phyloP scores from a whole-genome alignment of 1,140 invertebrate species.

The Eriosoma lanigerum region DNA sequence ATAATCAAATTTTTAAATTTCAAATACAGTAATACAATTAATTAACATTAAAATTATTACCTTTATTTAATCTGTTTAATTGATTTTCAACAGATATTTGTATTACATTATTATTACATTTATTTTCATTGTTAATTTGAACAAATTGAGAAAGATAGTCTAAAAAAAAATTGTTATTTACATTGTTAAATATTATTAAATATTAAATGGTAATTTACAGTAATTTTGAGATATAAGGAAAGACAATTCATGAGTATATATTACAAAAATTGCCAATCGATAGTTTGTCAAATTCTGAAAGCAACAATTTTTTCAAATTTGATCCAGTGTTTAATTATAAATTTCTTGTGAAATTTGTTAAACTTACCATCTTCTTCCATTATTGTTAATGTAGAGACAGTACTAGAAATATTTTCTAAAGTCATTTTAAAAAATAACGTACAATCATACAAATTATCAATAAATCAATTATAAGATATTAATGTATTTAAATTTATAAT shows the following conservation, averaged over 20 bases:
- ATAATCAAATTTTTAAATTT: background rate
- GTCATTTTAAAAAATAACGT: background rate
- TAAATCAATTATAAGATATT: too few species aligned
- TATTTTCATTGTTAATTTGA: background rate
- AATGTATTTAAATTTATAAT: too few species aligned
- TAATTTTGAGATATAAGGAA: too few species aligned
- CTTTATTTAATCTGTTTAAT: slow-evolving; percentile 23
- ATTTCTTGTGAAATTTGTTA: background rate
- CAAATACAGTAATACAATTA: background rate
- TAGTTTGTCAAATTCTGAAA: background rate
- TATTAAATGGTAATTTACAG: too few species aligned
- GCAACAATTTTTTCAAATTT: background rate
- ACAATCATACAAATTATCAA: background rate
- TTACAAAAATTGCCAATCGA: too few species aligned
- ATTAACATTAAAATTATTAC: background rate
- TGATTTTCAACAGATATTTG: slow-evolving; percentile 18
- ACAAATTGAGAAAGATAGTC: slow-evolving; percentile 30
- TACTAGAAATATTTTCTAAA: background rate
- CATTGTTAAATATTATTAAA: too few species aligned
- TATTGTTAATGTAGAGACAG: background rate
- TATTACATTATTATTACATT: background rate
- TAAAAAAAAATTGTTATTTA: background rate
- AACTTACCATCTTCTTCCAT: slow-evolving; percentile 30
- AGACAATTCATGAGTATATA: too few species aligned
- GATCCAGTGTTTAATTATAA: background rate